These are phyloP conservation scores for Lonchura striata DNA, from an alignment of 2,113 vertebrate genomes.

Conservation along the genomic window DNA sequence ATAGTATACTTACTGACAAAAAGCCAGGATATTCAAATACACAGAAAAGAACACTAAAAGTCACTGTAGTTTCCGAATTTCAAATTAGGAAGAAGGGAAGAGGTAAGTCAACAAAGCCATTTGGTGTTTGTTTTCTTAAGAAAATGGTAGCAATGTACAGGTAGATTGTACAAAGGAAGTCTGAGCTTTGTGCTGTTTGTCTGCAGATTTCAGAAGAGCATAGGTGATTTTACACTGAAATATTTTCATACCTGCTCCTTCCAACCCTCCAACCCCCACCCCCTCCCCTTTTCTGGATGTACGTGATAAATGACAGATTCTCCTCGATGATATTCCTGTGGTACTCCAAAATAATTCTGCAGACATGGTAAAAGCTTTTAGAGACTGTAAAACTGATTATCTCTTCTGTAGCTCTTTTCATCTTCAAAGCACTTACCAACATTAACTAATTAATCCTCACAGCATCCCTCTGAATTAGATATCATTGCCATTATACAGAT, in stretches of 20 bases:
- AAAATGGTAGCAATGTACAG: background rate
- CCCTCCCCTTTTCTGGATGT: background rate
- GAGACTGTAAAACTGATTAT: constrained; percentile 72
- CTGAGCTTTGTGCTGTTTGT: background rate
- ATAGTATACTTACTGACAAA: background rate
- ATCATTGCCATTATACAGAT: constrained; percentile 46
- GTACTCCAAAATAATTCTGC: constrained; percentile 58
- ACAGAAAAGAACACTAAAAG: background rate
- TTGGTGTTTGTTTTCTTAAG: background rate
- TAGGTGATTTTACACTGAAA: background rate
- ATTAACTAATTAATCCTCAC: constrained; percentile 73
- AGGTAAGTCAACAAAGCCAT: background rate
- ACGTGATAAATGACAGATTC: constrained; percentile 43
- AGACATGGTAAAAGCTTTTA: constrained; percentile 66
- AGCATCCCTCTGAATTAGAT: constrained; percentile 48
- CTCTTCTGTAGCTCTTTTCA: constrained; percentile 66
- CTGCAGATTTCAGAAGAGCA: background rate
- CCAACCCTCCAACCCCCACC: rapidly evolving
- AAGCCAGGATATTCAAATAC: background rate
- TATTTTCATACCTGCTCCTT: background rate
- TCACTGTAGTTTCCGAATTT: background rate
- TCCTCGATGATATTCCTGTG: constrained; percentile 35
- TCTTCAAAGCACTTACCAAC: constrained; percentile 71
- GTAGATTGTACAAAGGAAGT: background rate
- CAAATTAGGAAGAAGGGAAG: background rate